Base-by-base conservation (phyloP, 2,888 invertebrate species). In the Arenicola marina region DNA sequence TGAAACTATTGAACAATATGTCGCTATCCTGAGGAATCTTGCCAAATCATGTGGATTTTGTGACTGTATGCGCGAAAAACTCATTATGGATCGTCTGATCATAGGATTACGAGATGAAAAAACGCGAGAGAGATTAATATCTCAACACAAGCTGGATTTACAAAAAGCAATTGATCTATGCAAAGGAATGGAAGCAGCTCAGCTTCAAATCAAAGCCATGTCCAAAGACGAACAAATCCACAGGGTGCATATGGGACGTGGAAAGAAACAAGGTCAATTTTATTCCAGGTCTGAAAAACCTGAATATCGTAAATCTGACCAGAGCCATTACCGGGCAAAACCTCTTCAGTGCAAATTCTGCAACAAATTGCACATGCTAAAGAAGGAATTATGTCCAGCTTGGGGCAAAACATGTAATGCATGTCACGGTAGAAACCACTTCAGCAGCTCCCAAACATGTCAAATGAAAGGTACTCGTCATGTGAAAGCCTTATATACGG, bases 341-440 rank as follows among this genome's bases (percentile, higher is more conserved):
- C n/a, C n/a, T n/a, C n/a, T n/a, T n/a, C 48, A n/a, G 18, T 38
- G 38, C 18, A 11, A 15, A 38, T 38, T 38, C 48, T 48, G 48
- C n/a, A 48, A 48, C 11, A 48, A 48, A 11, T n/a, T 24, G 24
- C 48, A 48, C 48, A 24, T 48, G 18, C 11, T 48, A 24, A 11
- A 48, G 26, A 48, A 48, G 48, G 48, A 48, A 48, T 7, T 7
- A 48, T 46, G 57, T 29, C 57, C 31, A 7, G 57, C 57, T 4
- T 46, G 31, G 24, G 57, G 45, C 7, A 15, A 46, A n/a, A 46
- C n/a, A 26, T 57, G 57, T 26, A 46, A 29, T 46, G 11, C 28
- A 15, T 57, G 45, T 29, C 4, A 46, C 4, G n/a, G 29, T 7
- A 4, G n/a, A 11, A 57, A 57, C 24, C 57, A 57, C 24, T 44